Evolutionary conservation across 2,797 vertebrate genomes (phyloP), one percentile per base, ranked within the genome.

Genomic region (Octomys mimax): DNA sequence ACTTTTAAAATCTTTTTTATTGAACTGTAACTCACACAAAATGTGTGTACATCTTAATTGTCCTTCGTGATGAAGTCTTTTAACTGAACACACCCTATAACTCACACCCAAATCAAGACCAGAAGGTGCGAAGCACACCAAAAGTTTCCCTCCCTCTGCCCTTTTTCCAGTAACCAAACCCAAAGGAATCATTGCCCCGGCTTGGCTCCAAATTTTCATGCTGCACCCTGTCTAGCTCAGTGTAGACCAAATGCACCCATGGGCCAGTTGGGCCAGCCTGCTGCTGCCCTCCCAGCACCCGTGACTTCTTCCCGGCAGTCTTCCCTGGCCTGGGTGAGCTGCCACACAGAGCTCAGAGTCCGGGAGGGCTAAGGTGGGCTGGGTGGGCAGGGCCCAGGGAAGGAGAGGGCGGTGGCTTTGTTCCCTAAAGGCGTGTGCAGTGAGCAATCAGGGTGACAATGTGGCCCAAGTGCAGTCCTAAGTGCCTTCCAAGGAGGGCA

Each of bases 401-500:
- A 57, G 0, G n/a, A 75, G 68, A 9, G 2, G 96, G 93, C 33
- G 77, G 98, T 97, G 98, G 92, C 99, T 99, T 98, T 98, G 99
- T 98, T 97, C 98, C 99, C 99, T 99, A 98, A 87, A 99, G 99
- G 99, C 99, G 98, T 99, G 99, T 98, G 99, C 98, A 98, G 98
- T 98, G 99, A 99, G 99, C 99, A 99, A 99, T 99, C 99, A 99
- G 99, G 99, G 99, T 99, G 99, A 99, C 99, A 99, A 99, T 99
- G 99, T 98, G 99, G 99, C 99, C 99, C 99, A 99, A 99, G 99
- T 98, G 99, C 99, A 99, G 98, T 99, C 99, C 99, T 99, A 99
- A 99, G 99, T 99, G 98, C 99, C 99, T 99, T 98, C 98, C 98
- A 98, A 99, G 99, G 99, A 98, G 99, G 98, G 98, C 98, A 98